Evolutionary conservation across 2,797 vertebrate species (phyloP), one percentile per base, ranked within the genome.

Genomic region (Gymnocypris eckloni): DNA sequence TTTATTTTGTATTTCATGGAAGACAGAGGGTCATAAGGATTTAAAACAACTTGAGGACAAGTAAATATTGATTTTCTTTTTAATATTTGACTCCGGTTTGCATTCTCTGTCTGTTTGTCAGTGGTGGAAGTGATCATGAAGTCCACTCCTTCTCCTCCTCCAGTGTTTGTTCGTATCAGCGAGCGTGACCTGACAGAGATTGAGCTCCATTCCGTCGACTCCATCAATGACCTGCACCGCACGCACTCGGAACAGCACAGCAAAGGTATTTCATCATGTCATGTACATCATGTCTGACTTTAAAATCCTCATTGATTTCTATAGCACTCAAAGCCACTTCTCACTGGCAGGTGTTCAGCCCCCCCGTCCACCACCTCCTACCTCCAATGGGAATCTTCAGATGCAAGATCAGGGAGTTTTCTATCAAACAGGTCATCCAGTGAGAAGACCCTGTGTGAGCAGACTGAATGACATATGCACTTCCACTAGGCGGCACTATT

Each of bases 211-310:
- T 95, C 92, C 0, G 97, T 98, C 88, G 97, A 97, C 89, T 99
- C 98, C 88, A 98, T 99, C 93, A 98, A 95, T 0, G 97, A 99
- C 90, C 94, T 99, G 39, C 96, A 98, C 89, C 94, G 95, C 18
- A 90, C 43, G 15, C 84, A 90, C 81, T 6, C 78, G 18, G 91
- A 92, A 28, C 79, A 91, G 52, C 18, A 88, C 83, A 79, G 56
- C 77, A 90, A 86, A 90, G 85, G 87, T 88, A 82, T 22, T 22
- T 1, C 7, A 12, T 22, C 9, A 0, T 59, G 45, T 25, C 11
- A n/a, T 28, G 6, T n/a, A 25, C 43, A 43, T 43, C 43, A 11
- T 6, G 13, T 45, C 64, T 18, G 37, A 25, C 48, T 41, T 84
- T 33, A 22, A 50, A n/a, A 41, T 28, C 13, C 37, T 73, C 72